Evolutionary conservation across 1,140 invertebrate genomes (phyloP).

Genomic region (Holcopasites calliopsidis): DNA sequence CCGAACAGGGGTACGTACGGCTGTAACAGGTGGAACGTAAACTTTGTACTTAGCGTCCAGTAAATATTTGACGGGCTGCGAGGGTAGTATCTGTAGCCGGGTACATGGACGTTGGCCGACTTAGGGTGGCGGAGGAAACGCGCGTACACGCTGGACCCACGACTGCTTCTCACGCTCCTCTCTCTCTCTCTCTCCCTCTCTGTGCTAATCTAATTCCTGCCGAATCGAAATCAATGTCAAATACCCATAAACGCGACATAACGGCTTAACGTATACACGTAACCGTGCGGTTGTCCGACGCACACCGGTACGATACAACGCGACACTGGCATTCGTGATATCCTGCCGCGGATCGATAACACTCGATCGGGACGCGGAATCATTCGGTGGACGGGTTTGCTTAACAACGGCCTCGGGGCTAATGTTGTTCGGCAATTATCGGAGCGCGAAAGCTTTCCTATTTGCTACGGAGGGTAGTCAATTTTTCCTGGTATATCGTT

Average conservation of each 20-base stretch:
- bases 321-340: neutral
- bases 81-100: neutral
- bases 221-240: conserved; percentile 57
- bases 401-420: too few species aligned
- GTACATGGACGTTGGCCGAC: conserved; percentile 20
- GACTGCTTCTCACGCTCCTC: conserved; percentile 4
- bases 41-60: conserved; percentile 49
- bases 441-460: too few species aligned
- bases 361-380: neutral
- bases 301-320: neutral
- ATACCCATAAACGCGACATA: conserved; percentile 58
- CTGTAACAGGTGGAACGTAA: conserved; percentile 64
- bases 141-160: neutral
- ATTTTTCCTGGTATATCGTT: too few species aligned
- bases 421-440: too few species aligned
- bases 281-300: neutral
- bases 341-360: neutral
- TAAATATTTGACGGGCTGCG: conserved; percentile 57
- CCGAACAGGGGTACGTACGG: neutral
- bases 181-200: too few species aligned
- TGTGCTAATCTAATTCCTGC: conserved; percentile 36
- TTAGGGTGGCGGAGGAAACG: neutral
- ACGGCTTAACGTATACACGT: conserved; percentile 27
- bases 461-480: too few species aligned
- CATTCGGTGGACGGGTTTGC: neutral